Conservation (phyloP, 2,113 vertebrate species). For the Lasiurus borealis region DNA sequence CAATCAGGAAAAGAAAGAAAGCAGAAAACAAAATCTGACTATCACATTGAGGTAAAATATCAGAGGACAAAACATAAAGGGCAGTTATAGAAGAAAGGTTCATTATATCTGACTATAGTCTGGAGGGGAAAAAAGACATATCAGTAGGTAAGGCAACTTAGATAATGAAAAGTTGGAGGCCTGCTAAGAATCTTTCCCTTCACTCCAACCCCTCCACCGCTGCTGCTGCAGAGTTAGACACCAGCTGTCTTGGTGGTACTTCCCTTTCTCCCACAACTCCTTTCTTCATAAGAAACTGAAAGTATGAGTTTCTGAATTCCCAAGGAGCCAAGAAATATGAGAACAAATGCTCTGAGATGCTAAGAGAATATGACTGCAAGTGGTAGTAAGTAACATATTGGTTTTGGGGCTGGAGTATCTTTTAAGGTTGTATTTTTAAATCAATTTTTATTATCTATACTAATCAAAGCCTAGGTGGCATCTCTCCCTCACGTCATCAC, state of each 20-base stretch:
- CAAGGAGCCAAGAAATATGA: not conserved
- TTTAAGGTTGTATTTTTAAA: not conserved
- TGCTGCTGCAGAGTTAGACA: accelerated
- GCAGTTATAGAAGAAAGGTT: not conserved
- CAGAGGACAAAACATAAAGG: not conserved
- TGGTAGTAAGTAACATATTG: not conserved
- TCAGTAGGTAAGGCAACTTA: not conserved
- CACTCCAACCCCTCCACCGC: accelerated
- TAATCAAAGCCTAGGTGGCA: no score
- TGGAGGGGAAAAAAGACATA: not conserved
- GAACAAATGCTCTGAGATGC: not conserved
- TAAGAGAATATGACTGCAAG: not conserved
- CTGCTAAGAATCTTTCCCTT: not conserved
- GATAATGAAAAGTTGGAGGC: not conserved
- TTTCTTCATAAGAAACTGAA: not conserved
- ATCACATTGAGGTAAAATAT: not conserved
- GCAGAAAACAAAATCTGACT: not conserved
- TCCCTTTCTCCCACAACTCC: not conserved
- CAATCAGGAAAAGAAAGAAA: not conserved
- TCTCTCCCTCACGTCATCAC: no score
- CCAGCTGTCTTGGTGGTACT: not conserved
- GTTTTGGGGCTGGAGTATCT: not conserved
- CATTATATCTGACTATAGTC: not conserved
- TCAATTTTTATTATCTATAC: not conserved
- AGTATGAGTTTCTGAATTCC: not conserved